Conservation (phyloP, 1,140 invertebrate species). For the Rhizoglyphus robini region DNA sequence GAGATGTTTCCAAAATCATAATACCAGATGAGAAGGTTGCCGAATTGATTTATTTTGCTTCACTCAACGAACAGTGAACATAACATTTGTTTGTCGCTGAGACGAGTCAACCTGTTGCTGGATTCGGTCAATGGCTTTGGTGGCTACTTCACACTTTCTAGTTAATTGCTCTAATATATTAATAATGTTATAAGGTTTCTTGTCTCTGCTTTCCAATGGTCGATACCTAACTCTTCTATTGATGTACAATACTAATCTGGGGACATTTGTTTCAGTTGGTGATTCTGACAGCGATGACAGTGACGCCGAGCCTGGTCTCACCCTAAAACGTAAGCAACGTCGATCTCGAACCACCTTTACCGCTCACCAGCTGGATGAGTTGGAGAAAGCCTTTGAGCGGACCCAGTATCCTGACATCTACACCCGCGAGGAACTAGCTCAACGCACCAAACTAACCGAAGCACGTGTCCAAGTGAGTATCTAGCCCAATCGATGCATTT, state of each 20-base stretch:
- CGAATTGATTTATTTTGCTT: not conserved
- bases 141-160: too few relatives aligned
- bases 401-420: constrained; percentile 86
- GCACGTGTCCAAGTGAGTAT: constrained; percentile 70
- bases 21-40: not conserved
- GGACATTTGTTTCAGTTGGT: too few relatives aligned
- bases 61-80: too few relatives aligned
- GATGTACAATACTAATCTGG: too few relatives aligned
- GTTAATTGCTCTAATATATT: too few relatives aligned
- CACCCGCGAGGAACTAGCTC: constrained; percentile 75
- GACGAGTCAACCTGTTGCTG: too few relatives aligned
- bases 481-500: too few relatives aligned
- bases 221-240: too few relatives aligned
- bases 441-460: constrained; percentile 78
- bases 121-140: too few relatives aligned
- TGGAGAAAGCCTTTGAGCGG: constrained; percentile 72
- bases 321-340: constrained; percentile 38
- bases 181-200: too few relatives aligned
- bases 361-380: constrained; percentile 68
- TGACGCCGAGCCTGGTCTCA: constrained; percentile 22
- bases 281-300: constrained; percentile 16
- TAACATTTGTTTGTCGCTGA: too few relatives aligned
- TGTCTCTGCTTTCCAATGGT: too few relatives aligned
- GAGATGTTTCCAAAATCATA: constrained; percentile 1
- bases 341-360: constrained; percentile 71